Evolutionary conservation across 35 echinoderm and acorn worm genomes (phyloP).

Genomic region (Anneissia japonica): DNA sequence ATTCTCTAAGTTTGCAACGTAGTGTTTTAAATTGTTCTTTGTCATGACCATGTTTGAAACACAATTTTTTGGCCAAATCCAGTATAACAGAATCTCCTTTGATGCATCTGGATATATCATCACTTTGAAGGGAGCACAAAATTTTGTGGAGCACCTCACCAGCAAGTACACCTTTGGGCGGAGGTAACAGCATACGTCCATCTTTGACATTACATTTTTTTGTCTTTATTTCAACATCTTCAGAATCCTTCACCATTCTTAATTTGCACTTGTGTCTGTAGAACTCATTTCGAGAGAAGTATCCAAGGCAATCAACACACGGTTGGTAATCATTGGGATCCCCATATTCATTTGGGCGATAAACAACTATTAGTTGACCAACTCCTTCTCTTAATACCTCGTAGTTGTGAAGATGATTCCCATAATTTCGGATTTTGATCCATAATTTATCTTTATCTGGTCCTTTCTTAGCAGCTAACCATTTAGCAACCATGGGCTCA

Average conservation of each 20-base stretch:
- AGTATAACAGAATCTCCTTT: constrained; percentile 45
- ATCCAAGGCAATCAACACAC: constrained; percentile 62
- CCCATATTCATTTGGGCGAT: constrained; percentile 19
- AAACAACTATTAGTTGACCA: constrained; percentile 44
- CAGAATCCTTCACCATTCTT: constrained; percentile 9
- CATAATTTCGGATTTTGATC: constrained; percentile 32
- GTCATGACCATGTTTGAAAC: constrained; percentile 43
- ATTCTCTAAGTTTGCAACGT: constrained; percentile 39
- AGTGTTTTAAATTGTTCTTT: constrained; percentile 9
- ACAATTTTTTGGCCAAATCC: constrained; percentile 22
- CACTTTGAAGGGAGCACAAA: constrained; percentile 4
- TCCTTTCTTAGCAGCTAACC: constrained; percentile 30
- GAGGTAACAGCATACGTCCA: constrained; percentile 29
- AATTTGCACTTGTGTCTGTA: constrained; percentile 47
- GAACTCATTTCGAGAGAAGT: constrained; percentile 36
- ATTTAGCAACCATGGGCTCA: constrained; percentile 32
- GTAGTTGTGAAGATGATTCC: constrained; percentile 56
- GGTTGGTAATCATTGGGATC: constrained; percentile 33
- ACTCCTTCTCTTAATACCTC: constrained; percentile 40
- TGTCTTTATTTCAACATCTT: background rate
- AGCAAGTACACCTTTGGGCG: constrained; percentile 8
- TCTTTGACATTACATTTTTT: background rate
- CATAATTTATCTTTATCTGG: constrained; percentile 40
- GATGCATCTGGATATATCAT: constrained; percentile 32
- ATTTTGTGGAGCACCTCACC: constrained; percentile 33